Percentiles rank a stretch among this genome's conserved stretches.
phyloP scores from a whole-genome alignment of 2,113 vertebrate species.

The Pavo muticus region DNA sequence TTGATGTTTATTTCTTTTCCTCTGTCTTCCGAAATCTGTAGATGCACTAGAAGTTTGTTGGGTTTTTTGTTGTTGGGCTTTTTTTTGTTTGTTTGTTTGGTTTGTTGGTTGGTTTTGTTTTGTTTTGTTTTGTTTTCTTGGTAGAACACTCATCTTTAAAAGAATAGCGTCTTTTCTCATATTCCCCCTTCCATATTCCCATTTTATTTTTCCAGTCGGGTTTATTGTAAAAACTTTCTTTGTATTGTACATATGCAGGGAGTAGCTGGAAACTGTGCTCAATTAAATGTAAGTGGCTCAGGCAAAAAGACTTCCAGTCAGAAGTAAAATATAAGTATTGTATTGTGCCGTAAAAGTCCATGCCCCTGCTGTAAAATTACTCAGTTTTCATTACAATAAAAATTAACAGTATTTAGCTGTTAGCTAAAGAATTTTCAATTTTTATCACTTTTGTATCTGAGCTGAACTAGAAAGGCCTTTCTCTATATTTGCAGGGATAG shows the following conservation, averaged over 20 bases:
- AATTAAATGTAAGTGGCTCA: background rate
- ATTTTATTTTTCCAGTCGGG: background rate
- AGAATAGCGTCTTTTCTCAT: background rate
- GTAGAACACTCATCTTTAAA: background rate
- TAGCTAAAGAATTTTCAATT: background rate
- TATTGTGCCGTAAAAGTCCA: background rate
- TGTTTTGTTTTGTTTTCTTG: background rate
- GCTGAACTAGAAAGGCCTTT: background rate
- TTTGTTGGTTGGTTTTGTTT: too few relatives aligned
- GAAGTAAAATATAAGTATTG: background rate
- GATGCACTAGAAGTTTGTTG: background rate
- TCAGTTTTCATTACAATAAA: background rate
- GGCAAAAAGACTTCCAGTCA: background rate
- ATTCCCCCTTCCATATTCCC: background rate
- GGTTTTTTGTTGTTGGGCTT: too few relatives aligned
- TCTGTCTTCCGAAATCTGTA: background rate
- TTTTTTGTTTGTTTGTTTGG: background rate
- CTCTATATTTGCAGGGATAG: background rate
- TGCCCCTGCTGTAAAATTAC: background rate
- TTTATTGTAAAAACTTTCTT: background rate
- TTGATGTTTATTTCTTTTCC: background rate
- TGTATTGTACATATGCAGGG: background rate
- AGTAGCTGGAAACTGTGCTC: background rate
- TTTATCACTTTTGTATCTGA: background rate
- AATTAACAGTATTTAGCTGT: background rate